Conservation (phyloP, 2,888 invertebrate species). For the Candidula unifasciata region DNA sequence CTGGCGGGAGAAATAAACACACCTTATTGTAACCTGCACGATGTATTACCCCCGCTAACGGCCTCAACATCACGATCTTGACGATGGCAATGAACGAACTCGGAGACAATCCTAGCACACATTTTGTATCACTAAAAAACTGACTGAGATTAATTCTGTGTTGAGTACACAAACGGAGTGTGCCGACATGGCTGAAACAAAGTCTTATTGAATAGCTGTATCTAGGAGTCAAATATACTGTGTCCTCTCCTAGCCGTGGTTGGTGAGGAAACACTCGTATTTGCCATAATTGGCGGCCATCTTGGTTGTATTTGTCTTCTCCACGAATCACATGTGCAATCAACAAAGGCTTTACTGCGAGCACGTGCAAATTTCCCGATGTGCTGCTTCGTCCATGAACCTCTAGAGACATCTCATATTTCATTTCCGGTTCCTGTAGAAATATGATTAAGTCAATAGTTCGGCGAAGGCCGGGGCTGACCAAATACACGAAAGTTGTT, state of each 20-base stretch:
- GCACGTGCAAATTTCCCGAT: conserved; percentile 45
- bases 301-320: conserved; percentile 3
- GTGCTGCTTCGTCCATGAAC: conserved; percentile 1
- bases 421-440: conserved; percentile 46
- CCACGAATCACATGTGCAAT: conserved; percentile 43
- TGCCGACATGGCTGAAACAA: conserved; percentile 32
- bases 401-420: conserved; percentile 43
- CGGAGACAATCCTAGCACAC: neutral
- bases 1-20: neutral
- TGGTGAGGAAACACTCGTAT: conserved; percentile 15
- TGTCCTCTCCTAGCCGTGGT: neutral
- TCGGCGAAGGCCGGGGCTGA: conserved; percentile 13
- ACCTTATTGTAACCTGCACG: conserved; percentile 34
- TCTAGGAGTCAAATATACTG: conserved; percentile 24
- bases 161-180: conserved; percentile 14
- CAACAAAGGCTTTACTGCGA: conserved; percentile 29
- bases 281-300: conserved; percentile 31
- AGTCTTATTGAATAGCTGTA: conserved; percentile 37
- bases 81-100: neutral
- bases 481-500: conserved; percentile 35
- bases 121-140: conserved; percentile 22
- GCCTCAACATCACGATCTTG: conserved; percentile 2
- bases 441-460: conserved; percentile 48
- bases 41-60: neutral
- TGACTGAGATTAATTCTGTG: conserved; percentile 29